These are phyloP conservation scores for Cisticola juncidis DNA, from an alignment of 2,113 vertebrate genomes.

Conservation along the genomic window DNA sequence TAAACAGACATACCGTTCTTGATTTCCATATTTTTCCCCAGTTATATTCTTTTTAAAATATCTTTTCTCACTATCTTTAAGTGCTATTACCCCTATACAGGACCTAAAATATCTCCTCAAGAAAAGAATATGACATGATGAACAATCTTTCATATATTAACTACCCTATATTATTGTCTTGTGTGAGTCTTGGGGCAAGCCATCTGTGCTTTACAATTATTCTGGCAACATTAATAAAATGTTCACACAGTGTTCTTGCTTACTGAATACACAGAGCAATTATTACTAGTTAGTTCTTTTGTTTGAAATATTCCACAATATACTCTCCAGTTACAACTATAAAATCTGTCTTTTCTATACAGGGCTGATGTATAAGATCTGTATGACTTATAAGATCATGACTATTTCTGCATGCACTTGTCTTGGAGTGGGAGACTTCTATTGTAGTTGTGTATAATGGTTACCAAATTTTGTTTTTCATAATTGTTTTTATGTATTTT, in stretches of 20 bases:
- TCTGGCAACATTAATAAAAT: conserved; percentile 1
- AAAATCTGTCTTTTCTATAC: neutral
- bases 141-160: neutral
- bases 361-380: too few relatives aligned
- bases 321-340: neutral
- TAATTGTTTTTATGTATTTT: neutral
- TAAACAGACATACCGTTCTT: neutral
- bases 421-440: neutral
- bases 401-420: neutral
- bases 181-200: neutral
- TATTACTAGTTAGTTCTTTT: neutral
- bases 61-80: neutral
- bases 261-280: neutral
- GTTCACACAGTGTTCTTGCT: neutral
- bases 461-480: neutral
- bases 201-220: conserved; percentile 16
- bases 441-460: neutral
- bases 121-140: neutral
- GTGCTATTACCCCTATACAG: neutral
- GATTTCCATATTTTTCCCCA: neutral
- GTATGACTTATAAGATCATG: neutral
- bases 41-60: neutral
- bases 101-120: neutral
- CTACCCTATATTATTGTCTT: neutral
- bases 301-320: neutral